Base-by-base conservation (phyloP, 1,140 invertebrate genomes). In the Centruroides sculpturatus region DNA sequence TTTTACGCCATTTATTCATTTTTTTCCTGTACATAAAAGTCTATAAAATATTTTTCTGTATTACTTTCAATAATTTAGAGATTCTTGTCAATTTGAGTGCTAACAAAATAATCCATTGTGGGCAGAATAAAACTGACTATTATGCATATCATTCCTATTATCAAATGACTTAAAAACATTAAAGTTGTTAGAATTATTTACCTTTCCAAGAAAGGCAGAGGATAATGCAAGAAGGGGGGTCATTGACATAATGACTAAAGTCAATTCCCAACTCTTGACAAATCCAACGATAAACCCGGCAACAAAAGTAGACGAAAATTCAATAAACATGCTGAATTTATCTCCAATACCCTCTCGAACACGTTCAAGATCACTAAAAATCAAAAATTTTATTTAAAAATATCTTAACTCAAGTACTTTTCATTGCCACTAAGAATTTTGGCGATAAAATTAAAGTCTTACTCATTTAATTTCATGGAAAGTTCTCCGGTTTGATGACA, bases 381-480 rank as follows among this genome's bases (percentile, higher is more conserved):
- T 46, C 10, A 10, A 9, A 55, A 55, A 55, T 55, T 7, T 55
- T 6, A 2, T 7, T 48, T 48, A 47, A 46, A n/a, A 54, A 59
- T 47, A n/a, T 3, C 5, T 7, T 9, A 23, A 47, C 23, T 23
- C 23, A 23, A 23, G 23, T 23, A 23, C 23, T 23, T 23, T 23
- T 2, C 2, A 23, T 23, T 23, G 23, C 23, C 23, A 23, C 23
- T 23, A 23, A 23, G 23, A 1, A 46, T 34, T 49, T 50, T 23
- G 35, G 23, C 35, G 11, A 11, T 41, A 46, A 35, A 41, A 41
- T 11, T 53, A 46, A 60, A 60, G 64, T 75, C 81, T 79, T 79
- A 90, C 88, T 89, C 86, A 57, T 86, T 82, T 70, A 93, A 80
- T 73, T 86, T 83, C 23, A 82, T 83, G 35, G 86, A 85, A 35